Percentiles rank a stretch among this genome's conserved stretches.
phyloP scores from a whole-genome alignment of 1,140 invertebrate genomes.

The Leucophenga varia region DNA sequence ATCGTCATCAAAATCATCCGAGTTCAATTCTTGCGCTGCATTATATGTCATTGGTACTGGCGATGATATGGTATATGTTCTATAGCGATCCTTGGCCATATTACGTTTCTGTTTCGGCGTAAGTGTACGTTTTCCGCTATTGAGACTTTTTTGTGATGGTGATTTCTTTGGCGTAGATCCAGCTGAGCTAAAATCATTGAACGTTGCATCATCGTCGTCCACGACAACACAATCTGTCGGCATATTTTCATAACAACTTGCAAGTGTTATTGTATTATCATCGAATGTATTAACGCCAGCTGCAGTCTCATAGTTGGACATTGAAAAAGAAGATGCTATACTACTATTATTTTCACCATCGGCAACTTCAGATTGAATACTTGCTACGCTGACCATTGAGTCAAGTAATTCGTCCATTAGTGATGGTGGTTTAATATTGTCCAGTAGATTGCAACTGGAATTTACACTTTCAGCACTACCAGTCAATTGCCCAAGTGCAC shows the following conservation, averaged over 20 bases:
- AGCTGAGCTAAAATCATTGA: constrained; percentile 63
- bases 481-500: constrained; percentile 61
- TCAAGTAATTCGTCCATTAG: constrained; percentile 76
- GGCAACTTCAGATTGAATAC: constrained; percentile 75
- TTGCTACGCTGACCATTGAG: constrained; percentile 82
- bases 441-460: constrained; percentile 64
- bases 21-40: constrained; percentile 1
- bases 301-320: constrained; percentile 52
- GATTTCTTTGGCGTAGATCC: constrained; percentile 71
- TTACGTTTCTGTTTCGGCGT: constrained; percentile 76
- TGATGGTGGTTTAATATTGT: constrained; percentile 80
- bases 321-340: constrained; percentile 46
- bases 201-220: constrained; percentile 56
- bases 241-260: constrained; percentile 46
- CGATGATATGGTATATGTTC: constrained; percentile 76
- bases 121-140: constrained; percentile 57
- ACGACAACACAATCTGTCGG: constrained; percentile 32
- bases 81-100: constrained; percentile 72
- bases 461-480: constrained; percentile 58
- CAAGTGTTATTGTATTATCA: constrained; percentile 59
- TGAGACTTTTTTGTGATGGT: constrained; percentile 21
- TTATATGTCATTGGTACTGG: constrained; percentile 3
- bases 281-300: constrained; percentile 60
- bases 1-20: constrained; percentile 54
- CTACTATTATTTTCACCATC: constrained; percentile 57